phyloP scores from a whole-genome alignment of 1,140 invertebrate species.

The Drosophila kurseongensis region DNA sequence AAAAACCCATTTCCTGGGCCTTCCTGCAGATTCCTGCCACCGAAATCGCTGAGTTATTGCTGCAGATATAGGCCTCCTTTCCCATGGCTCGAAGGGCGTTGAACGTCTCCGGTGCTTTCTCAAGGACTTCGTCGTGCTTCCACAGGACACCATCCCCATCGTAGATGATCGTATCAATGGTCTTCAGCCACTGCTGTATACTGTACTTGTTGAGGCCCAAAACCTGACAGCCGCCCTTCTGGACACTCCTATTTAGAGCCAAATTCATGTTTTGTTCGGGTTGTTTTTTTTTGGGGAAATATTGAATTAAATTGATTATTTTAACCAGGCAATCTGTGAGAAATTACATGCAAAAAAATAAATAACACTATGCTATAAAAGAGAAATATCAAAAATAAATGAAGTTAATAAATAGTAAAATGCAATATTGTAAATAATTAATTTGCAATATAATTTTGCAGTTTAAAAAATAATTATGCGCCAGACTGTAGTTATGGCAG shows the following conservation, averaged over 20 bases:
- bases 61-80: conserved; percentile 54
- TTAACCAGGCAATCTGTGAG: too few relatives aligned
- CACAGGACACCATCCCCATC: conserved; percentile 59
- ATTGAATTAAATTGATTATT: background rate
- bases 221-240: conserved; percentile 43
- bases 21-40: conserved; percentile 5
- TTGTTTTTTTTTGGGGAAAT: background rate
- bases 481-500: too few relatives aligned
- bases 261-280: conserved; percentile 20
- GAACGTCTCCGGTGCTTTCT: conserved; percentile 47
- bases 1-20: conserved; percentile 40
- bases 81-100: conserved; percentile 58
- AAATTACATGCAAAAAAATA: background rate
- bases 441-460: too few relatives aligned
- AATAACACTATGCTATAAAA: background rate
- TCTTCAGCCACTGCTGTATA: conserved; percentile 47
- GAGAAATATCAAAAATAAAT: too few relatives aligned
- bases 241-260: conserved; percentile 6
- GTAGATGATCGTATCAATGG: conserved; percentile 53
- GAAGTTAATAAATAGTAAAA: too few relatives aligned
- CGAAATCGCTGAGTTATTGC: conserved; percentile 44
- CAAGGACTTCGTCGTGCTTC: conserved; percentile 9
- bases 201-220: conserved; percentile 41
- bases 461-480: too few relatives aligned
- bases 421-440: too few relatives aligned